Percentiles rank a stretch among this genome's conserved stretches.
Conservation (phyloP, 1,140 invertebrate genomes). For the Meloidogyne exigua region DNA sequence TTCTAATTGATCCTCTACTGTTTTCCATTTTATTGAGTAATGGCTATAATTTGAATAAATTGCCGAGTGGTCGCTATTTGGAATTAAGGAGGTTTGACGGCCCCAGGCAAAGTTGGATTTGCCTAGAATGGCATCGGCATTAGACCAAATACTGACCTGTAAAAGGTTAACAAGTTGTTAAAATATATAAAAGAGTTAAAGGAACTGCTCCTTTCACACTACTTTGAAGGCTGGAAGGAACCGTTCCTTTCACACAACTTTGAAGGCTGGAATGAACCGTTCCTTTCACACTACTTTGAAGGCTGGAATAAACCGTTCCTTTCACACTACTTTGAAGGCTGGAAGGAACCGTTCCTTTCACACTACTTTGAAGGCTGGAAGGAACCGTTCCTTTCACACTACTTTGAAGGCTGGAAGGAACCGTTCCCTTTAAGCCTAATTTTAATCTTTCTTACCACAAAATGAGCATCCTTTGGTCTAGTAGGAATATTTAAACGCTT, state of each 20-base stretch:
- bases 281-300: no score
- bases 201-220: not conserved
- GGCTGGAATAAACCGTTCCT: no score
- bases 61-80: constrained; percentile 7
- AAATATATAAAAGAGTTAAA: not conserved
- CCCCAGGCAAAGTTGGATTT: constrained; percentile 22
- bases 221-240: no score
- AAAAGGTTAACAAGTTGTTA: not conserved
- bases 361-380: not conserved
- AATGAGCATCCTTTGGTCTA: constrained; percentile 15
- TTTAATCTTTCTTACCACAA: not conserved
- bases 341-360: no score
- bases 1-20: constrained; percentile 10
- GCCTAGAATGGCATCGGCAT: constrained; percentile 10
- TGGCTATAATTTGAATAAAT: not conserved
- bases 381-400: no score
- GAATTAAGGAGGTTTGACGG: constrained; percentile 14
- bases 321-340: no score
- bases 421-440: no score
- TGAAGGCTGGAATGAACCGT: no score
- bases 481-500: constrained; percentile 2
- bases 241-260: no score
- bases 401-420: not conserved
- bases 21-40: constrained; percentile 20
- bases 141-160: constrained; percentile 19